Evolutionary conservation across 1,140 invertebrate genomes (phyloP).

Genomic region (Lucilia cuprina): DNA sequence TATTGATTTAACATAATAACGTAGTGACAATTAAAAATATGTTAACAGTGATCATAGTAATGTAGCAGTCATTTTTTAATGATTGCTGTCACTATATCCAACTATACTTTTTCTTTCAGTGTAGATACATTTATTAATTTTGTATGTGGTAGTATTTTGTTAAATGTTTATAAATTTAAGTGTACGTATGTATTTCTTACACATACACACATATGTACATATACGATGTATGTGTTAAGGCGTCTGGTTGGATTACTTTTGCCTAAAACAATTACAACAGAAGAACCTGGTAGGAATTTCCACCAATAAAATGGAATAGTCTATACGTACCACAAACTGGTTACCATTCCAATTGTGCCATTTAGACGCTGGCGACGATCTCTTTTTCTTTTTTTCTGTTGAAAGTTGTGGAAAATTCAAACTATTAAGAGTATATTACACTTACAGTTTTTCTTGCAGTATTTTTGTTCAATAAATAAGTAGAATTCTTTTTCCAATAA

Average conservation of each 20-base stretch:
- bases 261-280: neutral
- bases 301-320: neutral
- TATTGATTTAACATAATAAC: too few species aligned
- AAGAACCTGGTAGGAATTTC: neutral
- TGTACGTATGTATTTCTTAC: neutral
- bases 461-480: neutral
- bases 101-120: too few species aligned
- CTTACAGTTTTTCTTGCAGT: neutral
- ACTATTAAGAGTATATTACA: neutral
- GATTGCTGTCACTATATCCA: too few species aligned
- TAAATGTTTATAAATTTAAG: neutral
- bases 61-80: too few species aligned
- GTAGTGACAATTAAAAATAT: too few species aligned
- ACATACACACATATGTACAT: too few species aligned
- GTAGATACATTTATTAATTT: too few species aligned
- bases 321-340: neutral
- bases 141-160: too few species aligned
- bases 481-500: too few species aligned
- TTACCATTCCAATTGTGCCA: neutral
- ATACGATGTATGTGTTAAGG: too few species aligned
- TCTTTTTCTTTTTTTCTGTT: neutral
- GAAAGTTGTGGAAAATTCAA: neutral
- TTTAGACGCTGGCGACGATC: neutral
- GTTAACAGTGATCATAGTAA: too few species aligned
- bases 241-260: neutral